phyloP scores from a whole-genome alignment of 2,888 invertebrate genomes.

The Chrysodeixis includens region DNA sequence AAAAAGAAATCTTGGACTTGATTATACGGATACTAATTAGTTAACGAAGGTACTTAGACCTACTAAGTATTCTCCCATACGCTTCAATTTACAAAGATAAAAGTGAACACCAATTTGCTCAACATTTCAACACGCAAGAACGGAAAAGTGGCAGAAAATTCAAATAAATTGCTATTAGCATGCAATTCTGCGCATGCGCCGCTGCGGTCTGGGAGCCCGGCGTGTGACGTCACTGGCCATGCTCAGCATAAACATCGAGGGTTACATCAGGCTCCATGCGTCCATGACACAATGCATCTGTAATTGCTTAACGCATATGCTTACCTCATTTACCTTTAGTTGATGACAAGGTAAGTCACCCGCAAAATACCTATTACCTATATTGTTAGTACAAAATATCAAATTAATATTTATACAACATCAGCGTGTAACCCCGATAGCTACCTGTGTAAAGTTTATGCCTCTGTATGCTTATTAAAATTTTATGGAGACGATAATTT shows the following conservation, averaged over 20 bases:
- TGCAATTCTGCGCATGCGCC: slow-evolving; percentile 29
- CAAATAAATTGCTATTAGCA: neutral
- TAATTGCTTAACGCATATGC: slow-evolving; percentile 27
- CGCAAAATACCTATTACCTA: too few relatives aligned
- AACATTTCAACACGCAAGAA: neutral
- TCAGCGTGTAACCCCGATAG: neutral
- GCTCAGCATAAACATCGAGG: slow-evolving; percentile 30
- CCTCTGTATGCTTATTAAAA: neutral
- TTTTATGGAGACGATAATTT: neutral
- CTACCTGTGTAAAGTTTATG: neutral
- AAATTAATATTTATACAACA: neutral
- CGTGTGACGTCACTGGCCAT: slow-evolving; percentile 40
- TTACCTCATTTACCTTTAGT: slow-evolving; percentile 13
- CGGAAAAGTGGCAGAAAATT: neutral
- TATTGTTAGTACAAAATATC: slow-evolving; percentile 17
- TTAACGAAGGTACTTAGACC: too few relatives aligned
- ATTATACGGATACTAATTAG: too few relatives aligned
- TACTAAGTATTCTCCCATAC: too few relatives aligned
- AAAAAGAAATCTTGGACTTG: too few relatives aligned
- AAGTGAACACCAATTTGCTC: too few relatives aligned
- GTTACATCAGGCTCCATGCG: slow-evolving; percentile 41
- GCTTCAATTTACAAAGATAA: too few relatives aligned
- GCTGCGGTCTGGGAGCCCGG: slow-evolving; percentile 14
- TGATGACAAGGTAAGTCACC: too few relatives aligned
- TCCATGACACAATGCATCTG: slow-evolving; percentile 33